Percentiles rank a stretch among this genome's conserved stretches.
These are phyloP conservation scores for Nicator chloris DNA, from an alignment of 2,113 vertebrate genomes.

Conservation along the genomic window DNA sequence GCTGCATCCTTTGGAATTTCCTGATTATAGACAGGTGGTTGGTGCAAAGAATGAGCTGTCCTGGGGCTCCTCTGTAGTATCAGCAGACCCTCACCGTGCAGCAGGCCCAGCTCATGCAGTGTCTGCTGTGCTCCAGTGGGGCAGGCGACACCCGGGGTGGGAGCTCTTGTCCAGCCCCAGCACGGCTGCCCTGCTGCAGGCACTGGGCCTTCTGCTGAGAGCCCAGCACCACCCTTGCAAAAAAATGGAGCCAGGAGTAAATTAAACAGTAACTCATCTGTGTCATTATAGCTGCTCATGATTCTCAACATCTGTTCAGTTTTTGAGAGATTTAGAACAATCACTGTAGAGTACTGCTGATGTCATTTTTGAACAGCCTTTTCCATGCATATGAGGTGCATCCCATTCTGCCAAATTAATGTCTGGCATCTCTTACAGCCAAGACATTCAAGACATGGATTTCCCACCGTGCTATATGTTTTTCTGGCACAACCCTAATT, in stretches of 20 bases:
- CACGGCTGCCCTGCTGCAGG: background rate
- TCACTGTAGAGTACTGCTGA: background rate
- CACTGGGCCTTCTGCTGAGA: background rate
- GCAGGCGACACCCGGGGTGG: accelerated
- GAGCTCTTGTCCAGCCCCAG: background rate
- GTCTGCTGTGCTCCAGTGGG: background rate
- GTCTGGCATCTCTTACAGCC: background rate
- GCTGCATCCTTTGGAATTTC: background rate
- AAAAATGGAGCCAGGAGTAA: background rate
- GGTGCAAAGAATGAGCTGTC: background rate
- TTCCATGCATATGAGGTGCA: background rate
- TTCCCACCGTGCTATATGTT: background rate
- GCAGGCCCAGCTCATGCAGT: background rate
- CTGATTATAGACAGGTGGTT: background rate
- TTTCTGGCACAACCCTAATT: background rate
- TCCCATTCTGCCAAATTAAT: background rate
- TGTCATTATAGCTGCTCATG: background rate
- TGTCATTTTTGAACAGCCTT: background rate
- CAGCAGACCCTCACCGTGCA: background rate
- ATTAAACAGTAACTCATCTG: background rate
- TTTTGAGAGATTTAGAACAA: background rate
- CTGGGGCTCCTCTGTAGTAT: background rate
- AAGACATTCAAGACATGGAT: background rate
- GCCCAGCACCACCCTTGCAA: background rate
- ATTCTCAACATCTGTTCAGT: background rate